These are phyloP conservation scores for Harpalus rufipes DNA, from an alignment of 2,888 invertebrate genomes.

Conservation along the genomic window DNA sequence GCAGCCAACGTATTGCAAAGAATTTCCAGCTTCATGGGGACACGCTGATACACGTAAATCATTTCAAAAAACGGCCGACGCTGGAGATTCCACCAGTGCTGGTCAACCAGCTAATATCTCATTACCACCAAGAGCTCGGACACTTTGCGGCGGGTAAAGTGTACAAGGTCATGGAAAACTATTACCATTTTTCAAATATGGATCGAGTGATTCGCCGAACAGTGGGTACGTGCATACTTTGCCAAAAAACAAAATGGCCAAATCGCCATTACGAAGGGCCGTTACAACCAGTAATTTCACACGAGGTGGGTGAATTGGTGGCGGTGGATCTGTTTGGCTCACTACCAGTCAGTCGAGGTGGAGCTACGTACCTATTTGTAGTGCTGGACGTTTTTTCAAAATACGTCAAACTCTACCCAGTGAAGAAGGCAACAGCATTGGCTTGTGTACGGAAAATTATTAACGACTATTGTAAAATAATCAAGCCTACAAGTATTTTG, in stretches of 20 bases:
- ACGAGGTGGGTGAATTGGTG: conserved; percentile 8
- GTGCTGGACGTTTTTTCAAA: background rate
- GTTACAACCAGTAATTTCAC: background rate
- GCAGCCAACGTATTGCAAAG: background rate
- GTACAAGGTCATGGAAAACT: background rate
- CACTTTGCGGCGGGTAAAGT: background rate
- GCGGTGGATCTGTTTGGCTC: conserved; percentile 8
- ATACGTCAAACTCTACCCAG: conserved; percentile 20
- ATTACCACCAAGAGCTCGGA: background rate
- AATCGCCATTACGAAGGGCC: conserved; percentile 1
- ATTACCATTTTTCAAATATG: background rate
- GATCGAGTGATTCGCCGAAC: background rate
- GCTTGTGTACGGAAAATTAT: background rate
- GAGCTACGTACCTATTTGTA: conserved; percentile 35
- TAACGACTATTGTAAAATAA: background rate
- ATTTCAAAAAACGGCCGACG: background rate
- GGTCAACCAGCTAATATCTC: background rate
- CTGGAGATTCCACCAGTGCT: background rate
- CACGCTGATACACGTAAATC: background rate
- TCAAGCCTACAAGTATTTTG: conserved; percentile 23
- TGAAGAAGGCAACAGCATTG: conserved; percentile 53
- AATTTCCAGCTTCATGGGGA: background rate
- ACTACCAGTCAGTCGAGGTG: background rate
- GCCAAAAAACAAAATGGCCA: conserved; percentile 46
- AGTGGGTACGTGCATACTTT: conserved; percentile 8